Evolutionary conservation across 2,113 vertebrate species (phyloP).

Genomic region (Dipodomys stephensi): DNA sequence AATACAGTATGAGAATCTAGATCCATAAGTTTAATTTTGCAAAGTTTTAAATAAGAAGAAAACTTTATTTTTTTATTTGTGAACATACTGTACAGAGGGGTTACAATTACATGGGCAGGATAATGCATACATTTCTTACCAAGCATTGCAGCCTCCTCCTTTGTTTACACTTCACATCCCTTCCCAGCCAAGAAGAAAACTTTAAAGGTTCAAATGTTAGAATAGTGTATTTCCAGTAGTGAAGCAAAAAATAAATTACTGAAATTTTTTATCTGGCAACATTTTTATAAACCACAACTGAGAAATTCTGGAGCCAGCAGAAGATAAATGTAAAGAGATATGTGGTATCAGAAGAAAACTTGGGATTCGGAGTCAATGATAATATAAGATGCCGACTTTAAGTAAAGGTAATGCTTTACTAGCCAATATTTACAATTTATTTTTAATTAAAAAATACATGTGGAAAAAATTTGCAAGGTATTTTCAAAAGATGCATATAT

Average conservation of each 20-base stretch:
- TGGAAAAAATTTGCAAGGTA: not conserved
- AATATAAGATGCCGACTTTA: not conserved
- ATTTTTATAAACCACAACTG: not conserved
- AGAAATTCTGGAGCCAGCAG: not conserved
- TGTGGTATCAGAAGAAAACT: not conserved
- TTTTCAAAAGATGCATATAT: not conserved
- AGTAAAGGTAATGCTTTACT: not conserved
- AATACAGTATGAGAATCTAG: not conserved
- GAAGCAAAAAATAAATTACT: not conserved
- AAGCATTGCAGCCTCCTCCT: no score
- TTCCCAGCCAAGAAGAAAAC: not conserved
- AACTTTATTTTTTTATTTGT: no score
- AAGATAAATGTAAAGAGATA: not conserved
- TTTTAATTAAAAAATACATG: not conserved
- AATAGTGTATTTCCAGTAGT: not conserved
- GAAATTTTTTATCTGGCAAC: not conserved
- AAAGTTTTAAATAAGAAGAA: not conserved
- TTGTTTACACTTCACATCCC: no score
- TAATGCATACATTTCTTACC: no score
- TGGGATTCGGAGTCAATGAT: not conserved
- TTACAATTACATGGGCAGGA: no score
- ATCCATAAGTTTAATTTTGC: not conserved
- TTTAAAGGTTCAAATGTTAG: not conserved
- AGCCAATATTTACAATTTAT: not conserved
- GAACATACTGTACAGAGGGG: no score